phyloP scores from a whole-genome alignment of 2,888 invertebrate genomes.

The Tiliacea citrago region DNA sequence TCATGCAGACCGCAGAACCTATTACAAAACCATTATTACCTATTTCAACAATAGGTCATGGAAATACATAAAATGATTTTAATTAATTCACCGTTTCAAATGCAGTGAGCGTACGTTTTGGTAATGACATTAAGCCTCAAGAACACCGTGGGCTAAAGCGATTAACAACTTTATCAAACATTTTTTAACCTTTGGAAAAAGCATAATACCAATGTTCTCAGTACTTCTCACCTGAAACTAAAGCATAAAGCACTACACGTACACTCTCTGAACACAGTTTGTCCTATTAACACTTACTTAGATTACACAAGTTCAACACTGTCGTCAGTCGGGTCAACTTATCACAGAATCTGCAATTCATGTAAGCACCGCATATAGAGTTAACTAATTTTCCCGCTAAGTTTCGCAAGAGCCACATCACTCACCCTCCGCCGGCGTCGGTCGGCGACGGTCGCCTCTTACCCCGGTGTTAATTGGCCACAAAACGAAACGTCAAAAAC shows the following conservation, averaged over 20 bases:
- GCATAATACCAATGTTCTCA: neutral
- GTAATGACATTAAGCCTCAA: constrained; percentile 34
- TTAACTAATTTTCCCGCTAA: constrained; percentile 54
- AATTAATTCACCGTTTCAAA: constrained; percentile 50
- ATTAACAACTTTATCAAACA: neutral
- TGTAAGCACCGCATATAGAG: constrained; percentile 43
- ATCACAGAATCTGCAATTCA: constrained; percentile 60
- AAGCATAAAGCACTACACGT: constrained; percentile 8
- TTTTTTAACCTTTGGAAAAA: constrained; percentile 2
- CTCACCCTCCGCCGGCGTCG: constrained; percentile 35
- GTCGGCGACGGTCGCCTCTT: constrained; percentile 21
- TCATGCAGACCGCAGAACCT: constrained; percentile 35
- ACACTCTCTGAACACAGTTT: neutral
- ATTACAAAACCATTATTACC: constrained; percentile 40
- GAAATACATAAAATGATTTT: constrained; percentile 50
- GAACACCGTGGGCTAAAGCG: neutral
- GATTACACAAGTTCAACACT: constrained; percentile 52
- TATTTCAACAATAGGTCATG: constrained; percentile 54
- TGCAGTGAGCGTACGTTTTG: constrained; percentile 23
- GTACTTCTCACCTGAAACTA: constrained; percentile 12
- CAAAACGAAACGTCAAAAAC: constrained; percentile 71
- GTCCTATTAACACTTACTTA: constrained; percentile 43
- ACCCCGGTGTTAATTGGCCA: constrained; percentile 54
- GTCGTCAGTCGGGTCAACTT: constrained; percentile 50
- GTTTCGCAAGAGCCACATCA: constrained; percentile 50